Evolutionary conservation across 2,113 vertebrate species (phyloP).

Genomic region (Scomber japonicus): DNA sequence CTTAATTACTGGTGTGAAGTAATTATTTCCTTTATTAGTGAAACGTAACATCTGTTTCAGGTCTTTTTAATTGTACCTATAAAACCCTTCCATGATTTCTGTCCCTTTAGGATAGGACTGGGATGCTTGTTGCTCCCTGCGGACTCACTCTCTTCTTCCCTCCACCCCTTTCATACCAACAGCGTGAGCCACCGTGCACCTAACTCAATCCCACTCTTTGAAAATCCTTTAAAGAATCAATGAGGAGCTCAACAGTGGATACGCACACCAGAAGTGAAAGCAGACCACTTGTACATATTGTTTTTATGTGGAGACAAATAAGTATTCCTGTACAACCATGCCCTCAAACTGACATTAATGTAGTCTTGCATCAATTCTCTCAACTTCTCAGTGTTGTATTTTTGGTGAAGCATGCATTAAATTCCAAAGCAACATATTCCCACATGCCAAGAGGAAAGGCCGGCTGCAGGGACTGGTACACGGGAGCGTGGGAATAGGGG

Average conservation of each 20-base stretch:
- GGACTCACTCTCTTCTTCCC: constrained; percentile 63
- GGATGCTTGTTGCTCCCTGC: constrained; percentile 81
- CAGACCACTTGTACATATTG: background rate
- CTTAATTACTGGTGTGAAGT: constrained; percentile 87
- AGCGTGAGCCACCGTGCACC: constrained; percentile 48
- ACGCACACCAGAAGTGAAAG: constrained; percentile 13
- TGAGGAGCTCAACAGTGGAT: constrained; percentile 37
- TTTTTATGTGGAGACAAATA: background rate
- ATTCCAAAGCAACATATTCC: constrained; percentile 50
- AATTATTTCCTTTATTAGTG: constrained; percentile 87
- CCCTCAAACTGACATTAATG: background rate
- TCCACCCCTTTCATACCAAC: constrained; percentile 39
- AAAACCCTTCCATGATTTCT: constrained; percentile 84
- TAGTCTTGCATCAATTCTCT: background rate
- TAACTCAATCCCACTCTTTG: constrained; percentile 60
- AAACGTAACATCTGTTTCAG: constrained; percentile 85
- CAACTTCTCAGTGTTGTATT: constrained; percentile 32
- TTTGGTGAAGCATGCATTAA: constrained; percentile 46
- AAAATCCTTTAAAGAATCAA: constrained; percentile 61
- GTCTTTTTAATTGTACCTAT: constrained; percentile 86
- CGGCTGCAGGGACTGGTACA: constrained; percentile 58
- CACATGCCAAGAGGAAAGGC: constrained; percentile 50
- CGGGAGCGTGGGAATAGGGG: constrained; percentile 83
- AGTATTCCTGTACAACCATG: constrained; percentile 1
- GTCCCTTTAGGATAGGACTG: constrained; percentile 83